Percentiles rank a stretch among this genome's conserved stretches.
Evolutionary conservation across 2,888 invertebrate species (phyloP).

Genomic region (Choristoneura rosaceana): DNA sequence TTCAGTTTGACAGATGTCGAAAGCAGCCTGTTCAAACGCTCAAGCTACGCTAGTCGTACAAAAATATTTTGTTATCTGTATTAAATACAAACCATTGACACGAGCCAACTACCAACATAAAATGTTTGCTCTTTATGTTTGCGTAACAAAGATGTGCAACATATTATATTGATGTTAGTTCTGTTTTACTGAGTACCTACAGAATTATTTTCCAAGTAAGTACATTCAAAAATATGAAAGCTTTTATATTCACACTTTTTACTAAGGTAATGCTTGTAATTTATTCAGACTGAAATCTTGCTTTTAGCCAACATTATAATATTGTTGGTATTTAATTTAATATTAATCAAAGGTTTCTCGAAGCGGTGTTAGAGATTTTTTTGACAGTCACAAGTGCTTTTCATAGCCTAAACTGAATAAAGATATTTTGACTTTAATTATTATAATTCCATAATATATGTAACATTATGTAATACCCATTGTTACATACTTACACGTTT

Average conservation of each 20-base stretch:
- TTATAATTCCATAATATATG: no score
- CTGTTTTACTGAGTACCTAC: conserved; percentile 9
- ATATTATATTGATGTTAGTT: conserved; percentile 1
- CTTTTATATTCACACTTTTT: background rate
- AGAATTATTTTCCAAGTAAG: conserved; percentile 3
- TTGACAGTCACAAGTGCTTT: no score
- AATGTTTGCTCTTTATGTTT: background rate
- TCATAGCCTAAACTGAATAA: no score
- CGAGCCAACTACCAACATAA: conserved; percentile 8
- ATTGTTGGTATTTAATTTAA: background rate
- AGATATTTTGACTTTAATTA: no score
- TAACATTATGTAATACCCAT: background rate
- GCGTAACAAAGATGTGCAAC: background rate
- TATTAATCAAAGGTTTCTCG: no score
- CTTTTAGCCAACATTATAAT: background rate
- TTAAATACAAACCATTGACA: conserved; percentile 24
- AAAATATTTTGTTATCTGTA: conserved; percentile 34
- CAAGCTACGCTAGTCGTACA: conserved; percentile 25
- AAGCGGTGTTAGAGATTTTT: no score
- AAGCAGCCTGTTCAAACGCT: background rate
- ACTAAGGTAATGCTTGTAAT: background rate
- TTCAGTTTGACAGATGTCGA: background rate
- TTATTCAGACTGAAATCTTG: background rate
- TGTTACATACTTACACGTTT: background rate
- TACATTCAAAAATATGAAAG: conserved; percentile 24